These are phyloP conservation scores for Cyclargus thomasi DNA, from an alignment of 1,140 invertebrate species.

Conservation along the genomic window DNA sequence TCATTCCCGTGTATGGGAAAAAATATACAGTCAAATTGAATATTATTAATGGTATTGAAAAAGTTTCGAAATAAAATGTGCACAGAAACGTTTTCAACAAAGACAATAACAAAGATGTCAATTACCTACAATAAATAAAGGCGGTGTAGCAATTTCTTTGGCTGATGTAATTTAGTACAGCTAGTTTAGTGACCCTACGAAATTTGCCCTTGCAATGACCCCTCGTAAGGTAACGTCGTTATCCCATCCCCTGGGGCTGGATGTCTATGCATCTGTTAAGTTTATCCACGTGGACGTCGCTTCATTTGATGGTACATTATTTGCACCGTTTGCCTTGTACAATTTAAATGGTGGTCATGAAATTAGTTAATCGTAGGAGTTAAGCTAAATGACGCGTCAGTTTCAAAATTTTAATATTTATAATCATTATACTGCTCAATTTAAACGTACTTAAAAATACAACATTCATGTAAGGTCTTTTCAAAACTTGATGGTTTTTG, in stretches of 20 bases:
- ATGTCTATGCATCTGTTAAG: conserved; percentile 56
- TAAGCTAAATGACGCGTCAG: too few species aligned
- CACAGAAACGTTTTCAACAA: neutral
- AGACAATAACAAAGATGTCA: neutral
- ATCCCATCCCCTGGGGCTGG: conserved; percentile 54
- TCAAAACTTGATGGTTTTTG: too few species aligned
- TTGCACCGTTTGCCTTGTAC: neutral
- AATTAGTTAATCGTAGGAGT: neutral
- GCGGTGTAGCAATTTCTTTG: conserved; percentile 49
- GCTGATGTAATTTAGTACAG: conserved; percentile 48
- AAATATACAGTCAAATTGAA: too few species aligned
- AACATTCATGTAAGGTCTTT: too few species aligned
- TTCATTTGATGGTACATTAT: conserved; percentile 7
- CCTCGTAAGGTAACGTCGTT: conserved; percentile 62
- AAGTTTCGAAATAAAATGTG: too few species aligned
- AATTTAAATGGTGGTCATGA: neutral
- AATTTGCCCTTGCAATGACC: conserved; percentile 55
- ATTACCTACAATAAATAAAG: conserved; percentile 41
- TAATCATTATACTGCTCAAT: too few species aligned
- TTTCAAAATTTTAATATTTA: too few species aligned
- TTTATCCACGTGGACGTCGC: conserved; percentile 37
- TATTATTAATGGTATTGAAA: too few species aligned
- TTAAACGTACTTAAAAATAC: too few species aligned
- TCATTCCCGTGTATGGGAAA: too few species aligned
- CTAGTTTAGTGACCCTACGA: conserved; percentile 57